Conservation (phyloP, 2,113 vertebrate species). For the Ageneiosus marmoratus region DNA sequence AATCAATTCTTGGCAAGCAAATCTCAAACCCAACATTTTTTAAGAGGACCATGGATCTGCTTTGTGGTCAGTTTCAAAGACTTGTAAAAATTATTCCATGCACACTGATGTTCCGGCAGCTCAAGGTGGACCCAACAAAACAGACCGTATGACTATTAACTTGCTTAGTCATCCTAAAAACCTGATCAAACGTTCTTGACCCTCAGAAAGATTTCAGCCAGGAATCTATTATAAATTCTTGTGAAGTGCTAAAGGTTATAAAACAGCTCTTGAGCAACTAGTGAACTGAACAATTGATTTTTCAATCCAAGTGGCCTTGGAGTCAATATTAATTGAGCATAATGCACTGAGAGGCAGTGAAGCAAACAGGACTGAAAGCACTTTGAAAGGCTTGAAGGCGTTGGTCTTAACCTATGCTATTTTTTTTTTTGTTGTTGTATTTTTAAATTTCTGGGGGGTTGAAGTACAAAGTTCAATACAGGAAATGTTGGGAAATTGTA, state of each 20-base stretch:
- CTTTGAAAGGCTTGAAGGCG: conserved; percentile 1
- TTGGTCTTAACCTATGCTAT: background rate
- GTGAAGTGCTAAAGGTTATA: conserved; percentile 12
- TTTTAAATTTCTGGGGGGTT: no score
- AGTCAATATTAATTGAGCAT: conserved; percentile 13
- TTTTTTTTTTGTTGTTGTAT: no score
- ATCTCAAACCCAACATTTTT: background rate
- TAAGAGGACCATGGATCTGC: background rate
- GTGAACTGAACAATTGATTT: background rate
- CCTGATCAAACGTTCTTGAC: background rate
- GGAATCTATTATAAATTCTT: background rate
- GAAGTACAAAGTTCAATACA: background rate
- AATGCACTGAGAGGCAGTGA: background rate
- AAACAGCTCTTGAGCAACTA: background rate
- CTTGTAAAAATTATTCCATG: background rate
- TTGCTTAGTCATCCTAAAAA: no score
- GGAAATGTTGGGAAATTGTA: background rate
- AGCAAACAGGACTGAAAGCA: background rate
- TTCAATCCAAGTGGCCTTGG: background rate
- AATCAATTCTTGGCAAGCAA: background rate
- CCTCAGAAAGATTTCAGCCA: background rate
- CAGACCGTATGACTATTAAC: background rate
- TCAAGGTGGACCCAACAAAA: background rate
- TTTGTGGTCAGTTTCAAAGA: background rate
- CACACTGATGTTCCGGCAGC: background rate